Conservation (phyloP, 1,140 invertebrate genomes). For the honey bee (Apis mellifera) region DNA sequence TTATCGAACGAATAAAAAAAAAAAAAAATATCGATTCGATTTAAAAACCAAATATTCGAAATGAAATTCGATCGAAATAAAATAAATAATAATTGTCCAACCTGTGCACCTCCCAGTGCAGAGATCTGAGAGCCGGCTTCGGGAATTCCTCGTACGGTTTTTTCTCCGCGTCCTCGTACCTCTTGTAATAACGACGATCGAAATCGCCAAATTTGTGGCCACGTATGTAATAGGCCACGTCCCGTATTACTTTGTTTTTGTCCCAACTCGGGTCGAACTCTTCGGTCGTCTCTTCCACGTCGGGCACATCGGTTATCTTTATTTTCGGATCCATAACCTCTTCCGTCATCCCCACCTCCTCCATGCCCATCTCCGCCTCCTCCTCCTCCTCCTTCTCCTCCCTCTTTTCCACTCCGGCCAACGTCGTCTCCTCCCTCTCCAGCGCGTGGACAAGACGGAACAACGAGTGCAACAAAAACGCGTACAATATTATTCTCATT, state of each 20-base stretch:
- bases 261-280: constrained; percentile 63
- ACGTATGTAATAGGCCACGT: constrained; percentile 84
- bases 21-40: too few relatives aligned
- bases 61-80: too few relatives aligned
- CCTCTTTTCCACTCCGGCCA: not conserved
- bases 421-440: not conserved
- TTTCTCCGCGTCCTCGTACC: constrained; percentile 53
- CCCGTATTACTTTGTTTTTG: constrained; percentile 75
- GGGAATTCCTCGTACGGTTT: constrained; percentile 81
- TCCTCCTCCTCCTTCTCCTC: constrained; percentile 5
- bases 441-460: not conserved
- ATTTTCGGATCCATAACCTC: constrained; percentile 68
- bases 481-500: constrained; percentile 4
- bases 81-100: not conserved
- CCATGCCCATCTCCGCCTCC: constrained; percentile 26
- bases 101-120: constrained; percentile 84
- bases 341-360: constrained; percentile 53
- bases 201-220: constrained; percentile 85
- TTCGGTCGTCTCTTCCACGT: constrained; percentile 50
- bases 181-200: constrained; percentile 81
- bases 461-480: not conserved
- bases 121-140: constrained; percentile 79
- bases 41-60: too few relatives aligned
- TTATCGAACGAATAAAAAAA: too few relatives aligned
- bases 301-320: constrained; percentile 58